These are phyloP conservation scores for Ceramica pisi DNA, from an alignment of 2,888 invertebrate genomes.

Conservation along the genomic window DNA sequence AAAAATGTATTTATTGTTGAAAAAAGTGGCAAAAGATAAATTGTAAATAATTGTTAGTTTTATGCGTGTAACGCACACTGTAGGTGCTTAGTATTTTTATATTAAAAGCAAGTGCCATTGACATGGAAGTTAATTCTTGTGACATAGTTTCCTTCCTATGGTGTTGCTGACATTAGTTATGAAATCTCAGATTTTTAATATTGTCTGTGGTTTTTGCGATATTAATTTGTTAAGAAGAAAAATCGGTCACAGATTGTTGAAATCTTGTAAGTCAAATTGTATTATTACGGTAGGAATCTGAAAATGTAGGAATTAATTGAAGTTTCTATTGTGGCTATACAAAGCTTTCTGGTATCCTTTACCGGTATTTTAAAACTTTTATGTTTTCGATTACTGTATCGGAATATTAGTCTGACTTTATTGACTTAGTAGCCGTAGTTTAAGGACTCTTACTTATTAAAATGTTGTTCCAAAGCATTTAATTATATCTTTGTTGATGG, in stretches of 20 bases:
- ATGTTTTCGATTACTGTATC: slow-evolving; percentile 7
- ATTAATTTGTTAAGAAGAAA: slow-evolving; percentile 55
- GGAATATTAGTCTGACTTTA: slow-evolving; percentile 36
- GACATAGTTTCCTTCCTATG: slow-evolving; percentile 77
- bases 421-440: slow-evolving; percentile 47
- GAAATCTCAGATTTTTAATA: slow-evolving; percentile 74
- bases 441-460: slow-evolving; percentile 54
- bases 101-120: slow-evolving; percentile 82
- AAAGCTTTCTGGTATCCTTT: slow-evolving; percentile 30
- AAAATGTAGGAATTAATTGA: slow-evolving; percentile 44
- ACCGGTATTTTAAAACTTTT: slow-evolving; percentile 15
- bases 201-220: slow-evolving; percentile 64
- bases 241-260: slow-evolving; percentile 65
- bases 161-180: slow-evolving; percentile 74
- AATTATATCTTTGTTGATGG: slow-evolving; percentile 60
- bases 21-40: slow-evolving; percentile 75
- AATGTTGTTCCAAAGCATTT: slow-evolving; percentile 82
- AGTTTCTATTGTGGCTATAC: slow-evolving; percentile 44
- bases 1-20: slow-evolving; percentile 71
- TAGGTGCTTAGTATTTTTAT: slow-evolving; percentile 78
- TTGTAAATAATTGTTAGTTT: slow-evolving; percentile 79
- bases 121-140: slow-evolving; percentile 75
- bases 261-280: slow-evolving; percentile 61
- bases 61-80: slow-evolving; percentile 82
- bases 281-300: slow-evolving; percentile 62